Base-by-base conservation (phyloP, 2,113 vertebrate genomes). In the Spizaetus ornatus region DNA sequence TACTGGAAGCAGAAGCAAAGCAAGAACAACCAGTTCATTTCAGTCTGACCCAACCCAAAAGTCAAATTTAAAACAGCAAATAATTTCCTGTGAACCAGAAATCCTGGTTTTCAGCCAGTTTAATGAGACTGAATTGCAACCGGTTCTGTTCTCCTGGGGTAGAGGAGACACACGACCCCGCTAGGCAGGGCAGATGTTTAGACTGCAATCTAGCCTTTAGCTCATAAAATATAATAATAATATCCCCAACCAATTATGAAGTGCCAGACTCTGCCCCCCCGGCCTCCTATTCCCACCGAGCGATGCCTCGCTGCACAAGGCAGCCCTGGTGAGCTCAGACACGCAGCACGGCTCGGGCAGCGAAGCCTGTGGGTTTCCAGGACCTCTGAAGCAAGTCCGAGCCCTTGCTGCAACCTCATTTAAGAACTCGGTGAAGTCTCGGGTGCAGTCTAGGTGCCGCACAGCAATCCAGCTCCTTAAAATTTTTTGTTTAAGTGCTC, bases 41-140 rank as follows among this genome's bases (percentile, higher is more conserved):
- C 82, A 83, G 48, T 11, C 87, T 62, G 65, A 78, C 34, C 36
- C 43, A 76, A 63, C 11, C 40, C 45, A 76, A 85, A 93, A 87
- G 36, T 56, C 65, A 84, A 79, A 84, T 88, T 48, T 4, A 65
- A 58, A 47, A 56, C 45, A 36, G 18, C 43, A 84, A 91, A 90
- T 87, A 25, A 91, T 92, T 96, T 94, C 97, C 90, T 94, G 85
- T 70, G 63, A 94, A 83, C 11, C 79, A 86, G 38, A 95, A 96
- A 83, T 14, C 78, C 63, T 79, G 79, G 40, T 19, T 31, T 79
- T 89, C 47, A 87, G 90, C 48, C 90, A 65, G 50, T 86, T 95
- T 81, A 95, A 92, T 58, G 58, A 94, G 88, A 53, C 82, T 32
- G 13, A 86, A 84, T 53, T 16, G 82, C 82, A 79, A 82, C 48